These are phyloP conservation scores for Apogon talboti DNA, from an alignment of 2,797 vertebrate genomes.

Conservation along the genomic window DNA sequence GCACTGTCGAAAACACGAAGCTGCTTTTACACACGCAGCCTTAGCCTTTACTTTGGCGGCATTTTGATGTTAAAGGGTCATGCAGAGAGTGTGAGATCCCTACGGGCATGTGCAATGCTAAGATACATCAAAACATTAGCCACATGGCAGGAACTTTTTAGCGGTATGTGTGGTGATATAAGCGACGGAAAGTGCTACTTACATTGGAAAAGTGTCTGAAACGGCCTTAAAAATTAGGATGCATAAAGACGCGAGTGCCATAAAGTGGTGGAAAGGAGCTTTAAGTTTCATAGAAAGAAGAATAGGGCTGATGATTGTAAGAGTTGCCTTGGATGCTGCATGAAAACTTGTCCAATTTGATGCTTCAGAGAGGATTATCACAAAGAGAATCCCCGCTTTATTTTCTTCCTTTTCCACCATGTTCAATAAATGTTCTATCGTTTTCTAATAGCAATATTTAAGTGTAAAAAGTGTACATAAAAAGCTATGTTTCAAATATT, in stretches of 20 bases:
- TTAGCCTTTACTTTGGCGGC: slow-evolving; percentile 24
- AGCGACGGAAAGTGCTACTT: slow-evolving; percentile 56
- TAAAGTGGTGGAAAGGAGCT: slow-evolving; percentile 53
- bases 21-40: slow-evolving; percentile 44
- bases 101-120: slow-evolving; percentile 43
- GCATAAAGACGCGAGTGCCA: slow-evolving; percentile 59
- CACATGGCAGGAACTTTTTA: slow-evolving; percentile 9
- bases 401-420: slow-evolving; percentile 83
- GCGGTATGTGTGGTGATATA: slow-evolving; percentile 26
- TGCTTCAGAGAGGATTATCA: slow-evolving; percentile 35
- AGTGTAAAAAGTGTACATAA: slow-evolving; percentile 85
- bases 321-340: slow-evolving; percentile 73
- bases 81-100: slow-evolving; percentile 20
- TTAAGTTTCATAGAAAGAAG: slow-evolving; percentile 37
- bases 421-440: slow-evolving; percentile 79
- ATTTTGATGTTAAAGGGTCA: slow-evolving; percentile 14
- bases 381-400: slow-evolving; percentile 59
- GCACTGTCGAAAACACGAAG: slow-evolving; percentile 35
- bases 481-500: slow-evolving; percentile 81
- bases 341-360: slow-evolving; percentile 46
- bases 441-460: slow-evolving; percentile 88
- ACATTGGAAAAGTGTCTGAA: slow-evolving; percentile 29
- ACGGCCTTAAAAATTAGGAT: slow-evolving; percentile 43
- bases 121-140: slow-evolving; percentile 24
- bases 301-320: slow-evolving; percentile 55